phyloP scores from a whole-genome alignment of 2,888 invertebrate species.

The Erebia ligea region DNA sequence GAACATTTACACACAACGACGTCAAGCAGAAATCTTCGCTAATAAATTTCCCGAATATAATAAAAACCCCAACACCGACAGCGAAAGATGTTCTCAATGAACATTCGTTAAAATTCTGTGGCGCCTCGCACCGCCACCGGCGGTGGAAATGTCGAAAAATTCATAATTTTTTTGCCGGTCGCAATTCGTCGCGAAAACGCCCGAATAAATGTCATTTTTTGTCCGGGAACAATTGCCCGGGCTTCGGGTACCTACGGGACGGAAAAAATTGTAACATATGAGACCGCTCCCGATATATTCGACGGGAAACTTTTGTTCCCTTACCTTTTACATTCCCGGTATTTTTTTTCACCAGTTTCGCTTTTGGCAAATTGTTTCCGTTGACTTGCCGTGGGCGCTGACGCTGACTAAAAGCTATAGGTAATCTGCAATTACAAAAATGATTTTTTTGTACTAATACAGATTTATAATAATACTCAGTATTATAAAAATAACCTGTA shows the following conservation, averaged over 20 bases:
- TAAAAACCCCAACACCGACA: conserved; percentile 51
- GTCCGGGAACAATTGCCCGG: conserved; percentile 54
- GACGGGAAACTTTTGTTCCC: conserved; percentile 57
- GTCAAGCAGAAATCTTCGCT: conserved; percentile 41
- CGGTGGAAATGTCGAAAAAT: conserved; percentile 58
- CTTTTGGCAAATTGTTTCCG: conserved; percentile 43
- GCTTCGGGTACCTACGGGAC: conserved; percentile 43
- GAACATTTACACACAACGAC: conserved; percentile 36
- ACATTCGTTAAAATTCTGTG: conserved; percentile 58
- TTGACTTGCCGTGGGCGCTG: conserved; percentile 32
- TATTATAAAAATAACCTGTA: neutral
- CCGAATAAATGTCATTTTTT: conserved; percentile 65
- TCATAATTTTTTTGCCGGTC: conserved; percentile 56
- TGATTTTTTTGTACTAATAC: neutral
- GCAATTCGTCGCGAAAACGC: conserved; percentile 57
- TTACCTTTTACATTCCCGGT: conserved; percentile 42
- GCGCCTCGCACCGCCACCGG: conserved; percentile 50
- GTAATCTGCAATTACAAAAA: conserved; percentile 23
- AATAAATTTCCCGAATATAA: conserved; percentile 48
- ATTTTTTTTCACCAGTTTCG: conserved; percentile 38
- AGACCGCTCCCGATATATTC: conserved; percentile 58
- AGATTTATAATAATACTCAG: neutral
- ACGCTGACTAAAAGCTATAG: conserved; percentile 27
- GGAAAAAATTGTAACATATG: conserved; percentile 62
- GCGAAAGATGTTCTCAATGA: conserved; percentile 49